Base-by-base conservation (phyloP, 2,797 vertebrate genomes). In the Staurois parvus region DNA sequence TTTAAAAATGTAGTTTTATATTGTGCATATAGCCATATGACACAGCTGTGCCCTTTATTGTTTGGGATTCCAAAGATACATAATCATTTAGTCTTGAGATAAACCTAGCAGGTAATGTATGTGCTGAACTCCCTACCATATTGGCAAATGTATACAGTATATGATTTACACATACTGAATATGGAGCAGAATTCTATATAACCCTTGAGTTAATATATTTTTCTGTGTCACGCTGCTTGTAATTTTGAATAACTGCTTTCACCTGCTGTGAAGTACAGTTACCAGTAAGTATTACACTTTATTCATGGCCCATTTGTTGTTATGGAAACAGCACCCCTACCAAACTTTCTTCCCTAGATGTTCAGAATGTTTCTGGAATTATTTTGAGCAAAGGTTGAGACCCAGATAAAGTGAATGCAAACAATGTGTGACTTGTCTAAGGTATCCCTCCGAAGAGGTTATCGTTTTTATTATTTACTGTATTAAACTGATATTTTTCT, bases 281-380 rank as follows among this genome's bases (percentile, higher is more conserved):
- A 91, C 88, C 76, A 92, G 88, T 90, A 87, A 91, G 84, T 88
- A 90, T 84, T 91, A 87, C 92, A 91, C 74, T 93, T 91, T 94
- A 88, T 90, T 93, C 86, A 92, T 92, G 92, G 91, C 85, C 91
- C 91, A 92, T 93, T 93, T 94, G 93, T 95, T 94, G 94, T 93
- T 94, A 95, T 94, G 93, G 94, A 93, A 95, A 95, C 92, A 92
- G 83, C 85, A 93, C 90, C 88, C 88, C 83, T 90, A 89, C 92
- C 92, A 93, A 93, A 90, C 88, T 89, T 93, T 89, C 87, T 89
- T 85, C 89, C 91, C 88, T 87, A 92, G 88, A 90, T 88, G 79
- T 89, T 87, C 85, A 90, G 90, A 91, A 91, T 78, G 87, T 88
- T 90, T 88, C 90, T 92, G 91, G 79, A 90, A 92, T 92, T 91